Evolutionary conservation across 2,797 vertebrate genomes (phyloP).

Genomic region (Pangasius sanitwongsei): DNA sequence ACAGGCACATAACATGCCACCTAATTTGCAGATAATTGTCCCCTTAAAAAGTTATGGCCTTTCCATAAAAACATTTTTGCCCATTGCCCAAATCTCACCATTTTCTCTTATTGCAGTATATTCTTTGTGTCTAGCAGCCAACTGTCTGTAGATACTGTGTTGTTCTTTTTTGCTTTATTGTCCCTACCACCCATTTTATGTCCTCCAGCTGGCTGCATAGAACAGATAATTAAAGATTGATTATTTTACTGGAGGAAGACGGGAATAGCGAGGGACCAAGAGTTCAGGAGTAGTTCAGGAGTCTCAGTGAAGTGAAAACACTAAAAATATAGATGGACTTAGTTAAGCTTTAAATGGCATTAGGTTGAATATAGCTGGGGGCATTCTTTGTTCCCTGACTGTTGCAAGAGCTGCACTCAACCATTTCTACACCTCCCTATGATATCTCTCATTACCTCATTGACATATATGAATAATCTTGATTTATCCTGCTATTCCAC

Average conservation of each 20-base stretch:
- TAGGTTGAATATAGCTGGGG: too few species aligned
- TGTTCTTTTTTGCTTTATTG: not conserved
- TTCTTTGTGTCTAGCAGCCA: too few species aligned
- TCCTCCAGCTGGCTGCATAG: not conserved
- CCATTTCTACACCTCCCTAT: not conserved
- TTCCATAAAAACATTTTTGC: not conserved
- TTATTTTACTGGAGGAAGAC: too few species aligned
- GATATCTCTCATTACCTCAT: constrained; percentile 54
- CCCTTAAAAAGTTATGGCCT: not conserved
- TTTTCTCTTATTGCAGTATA: too few species aligned
- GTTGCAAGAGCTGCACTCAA: constrained; percentile 30
- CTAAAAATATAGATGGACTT: too few species aligned
- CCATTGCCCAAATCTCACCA: not conserved
- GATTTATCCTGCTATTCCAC: constrained; percentile 22
- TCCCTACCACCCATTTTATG: not conserved
- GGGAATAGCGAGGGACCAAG: too few species aligned
- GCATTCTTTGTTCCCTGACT: not conserved
- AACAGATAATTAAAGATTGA: not conserved
- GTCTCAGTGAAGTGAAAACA: too few species aligned
- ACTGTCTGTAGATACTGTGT: too few species aligned
- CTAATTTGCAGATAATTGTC: not conserved
- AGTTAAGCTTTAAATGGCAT: too few species aligned
- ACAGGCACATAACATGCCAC: not conserved
- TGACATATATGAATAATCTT: constrained; percentile 40
- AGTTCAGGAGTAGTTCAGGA: too few species aligned